phyloP scores from a whole-genome alignment of 2,797 vertebrate species.

The Cyprinodon diabolis region DNA sequence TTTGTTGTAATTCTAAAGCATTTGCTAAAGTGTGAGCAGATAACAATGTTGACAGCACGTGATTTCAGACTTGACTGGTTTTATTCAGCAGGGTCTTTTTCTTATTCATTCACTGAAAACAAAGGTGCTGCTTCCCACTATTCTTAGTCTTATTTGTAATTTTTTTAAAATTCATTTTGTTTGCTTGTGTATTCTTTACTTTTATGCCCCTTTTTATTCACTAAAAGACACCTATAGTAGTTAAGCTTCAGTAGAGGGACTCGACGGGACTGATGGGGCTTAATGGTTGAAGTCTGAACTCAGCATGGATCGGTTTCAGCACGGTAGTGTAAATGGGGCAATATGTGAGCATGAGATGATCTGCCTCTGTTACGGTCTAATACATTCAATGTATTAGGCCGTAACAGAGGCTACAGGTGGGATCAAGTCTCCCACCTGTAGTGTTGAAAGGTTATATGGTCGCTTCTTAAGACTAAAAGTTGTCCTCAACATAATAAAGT shows the following conservation, averaged over 20 bases:
- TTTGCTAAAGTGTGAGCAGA: background rate
- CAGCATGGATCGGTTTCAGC: too few species aligned
- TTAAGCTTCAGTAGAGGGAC: conserved; percentile 41
- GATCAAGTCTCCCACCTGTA: too few species aligned
- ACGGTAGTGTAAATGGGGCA: too few species aligned
- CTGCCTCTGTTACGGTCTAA: too few species aligned
- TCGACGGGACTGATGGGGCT: conserved; percentile 21
- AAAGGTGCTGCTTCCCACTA: conserved; percentile 8
- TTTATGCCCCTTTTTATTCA: conserved; percentile 26
- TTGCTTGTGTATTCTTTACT: conserved; percentile 1
- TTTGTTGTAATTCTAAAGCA: background rate
- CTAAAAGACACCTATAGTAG: conserved; percentile 37
- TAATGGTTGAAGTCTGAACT: too few species aligned
- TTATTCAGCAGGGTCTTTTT: conserved; percentile 49
- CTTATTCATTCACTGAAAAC: conserved; percentile 32
- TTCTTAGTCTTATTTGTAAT: conserved; percentile 7
- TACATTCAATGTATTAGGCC: too few species aligned
- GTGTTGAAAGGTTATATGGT: too few species aligned
- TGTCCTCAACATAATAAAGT: too few species aligned
- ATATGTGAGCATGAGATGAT: too few species aligned
- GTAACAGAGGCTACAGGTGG: too few species aligned
- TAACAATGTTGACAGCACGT: background rate
- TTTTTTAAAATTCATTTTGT: background rate
- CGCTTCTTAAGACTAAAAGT: too few species aligned
- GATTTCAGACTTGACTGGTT: conserved; percentile 13